These are phyloP conservation scores for Oxyura jamaicensis DNA, from an alignment of 2,113 vertebrate species.

Conservation along the genomic window DNA sequence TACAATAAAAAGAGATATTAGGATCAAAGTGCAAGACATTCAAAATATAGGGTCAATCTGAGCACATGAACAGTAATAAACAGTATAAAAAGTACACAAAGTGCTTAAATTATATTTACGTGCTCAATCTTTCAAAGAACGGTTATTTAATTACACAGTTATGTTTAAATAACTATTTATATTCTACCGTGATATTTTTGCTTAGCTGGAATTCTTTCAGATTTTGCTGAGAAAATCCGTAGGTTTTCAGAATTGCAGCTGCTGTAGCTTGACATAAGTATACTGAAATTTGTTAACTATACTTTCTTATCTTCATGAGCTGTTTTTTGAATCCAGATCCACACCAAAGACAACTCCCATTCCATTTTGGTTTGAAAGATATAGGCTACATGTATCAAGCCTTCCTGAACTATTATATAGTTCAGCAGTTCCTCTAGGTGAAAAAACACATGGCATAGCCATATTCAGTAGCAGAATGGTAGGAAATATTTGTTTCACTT, in stretches of 20 bases:
- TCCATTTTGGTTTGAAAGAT: not conserved
- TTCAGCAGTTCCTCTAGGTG: not conserved
- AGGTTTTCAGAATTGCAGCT: not conserved
- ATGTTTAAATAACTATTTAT: not conserved
- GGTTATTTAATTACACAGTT: not conserved
- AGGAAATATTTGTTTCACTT: not conserved
- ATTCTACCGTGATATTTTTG: not conserved
- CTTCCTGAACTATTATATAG: not conserved
- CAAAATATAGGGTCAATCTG: not conserved
- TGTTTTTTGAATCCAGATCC: not conserved
- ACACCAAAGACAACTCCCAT: not conserved
- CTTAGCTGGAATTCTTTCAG: not conserved
- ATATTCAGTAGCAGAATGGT: not conserved
- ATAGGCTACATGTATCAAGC: rapidly evolving
- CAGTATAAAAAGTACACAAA: not conserved
- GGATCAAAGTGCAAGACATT: not conserved
- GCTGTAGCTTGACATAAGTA: not conserved
- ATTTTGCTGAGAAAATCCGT: not conserved
- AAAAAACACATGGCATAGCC: not conserved
- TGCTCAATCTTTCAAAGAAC: not conserved
- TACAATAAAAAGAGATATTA: not conserved
- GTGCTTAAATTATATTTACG: not conserved
- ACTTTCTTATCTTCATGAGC: not conserved
- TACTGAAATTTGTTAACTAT: not conserved
- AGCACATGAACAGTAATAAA: not conserved